Conservation (phyloP, 2,113 vertebrate species). For the Neofelis nebulosa region DNA sequence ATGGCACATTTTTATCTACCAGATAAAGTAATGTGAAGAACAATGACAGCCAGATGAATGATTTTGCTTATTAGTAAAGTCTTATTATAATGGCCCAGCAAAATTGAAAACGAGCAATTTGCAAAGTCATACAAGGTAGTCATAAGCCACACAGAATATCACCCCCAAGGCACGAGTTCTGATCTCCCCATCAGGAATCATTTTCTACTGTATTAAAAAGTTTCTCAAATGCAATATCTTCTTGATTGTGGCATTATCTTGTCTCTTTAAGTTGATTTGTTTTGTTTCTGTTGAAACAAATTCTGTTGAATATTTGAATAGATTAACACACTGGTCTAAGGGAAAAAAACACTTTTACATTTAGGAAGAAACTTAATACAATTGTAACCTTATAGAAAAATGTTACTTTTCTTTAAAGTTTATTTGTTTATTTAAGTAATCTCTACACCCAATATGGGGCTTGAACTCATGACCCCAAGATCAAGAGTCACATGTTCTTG, state of each 20-base stretch:
- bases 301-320: neutral
- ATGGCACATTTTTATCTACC: conserved; percentile 64
- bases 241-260: conserved; percentile 14
- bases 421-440: neutral
- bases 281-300: neutral
- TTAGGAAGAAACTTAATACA: neutral
- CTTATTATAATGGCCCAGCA: conserved; percentile 32
- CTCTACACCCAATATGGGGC: neutral
- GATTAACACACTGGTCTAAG: neutral
- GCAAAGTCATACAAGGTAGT: conserved; percentile 50
- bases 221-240: neutral
- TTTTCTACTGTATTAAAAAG: neutral
- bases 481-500: neutral
- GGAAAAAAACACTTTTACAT: neutral
- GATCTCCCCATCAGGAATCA: neutral
- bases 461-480: neutral
- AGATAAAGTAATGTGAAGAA: conserved; percentile 50
- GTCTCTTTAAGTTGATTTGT: neutral
- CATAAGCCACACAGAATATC: neutral
- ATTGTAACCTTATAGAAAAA: conserved; percentile 1
- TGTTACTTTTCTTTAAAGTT: neutral
- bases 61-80: conserved; percentile 44
- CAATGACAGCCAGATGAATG: conserved; percentile 55
- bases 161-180: neutral
- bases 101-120: conserved; percentile 62